phyloP scores from a whole-genome alignment of 1,140 invertebrate species.

The Lordiphosa stackelbergi region DNA sequence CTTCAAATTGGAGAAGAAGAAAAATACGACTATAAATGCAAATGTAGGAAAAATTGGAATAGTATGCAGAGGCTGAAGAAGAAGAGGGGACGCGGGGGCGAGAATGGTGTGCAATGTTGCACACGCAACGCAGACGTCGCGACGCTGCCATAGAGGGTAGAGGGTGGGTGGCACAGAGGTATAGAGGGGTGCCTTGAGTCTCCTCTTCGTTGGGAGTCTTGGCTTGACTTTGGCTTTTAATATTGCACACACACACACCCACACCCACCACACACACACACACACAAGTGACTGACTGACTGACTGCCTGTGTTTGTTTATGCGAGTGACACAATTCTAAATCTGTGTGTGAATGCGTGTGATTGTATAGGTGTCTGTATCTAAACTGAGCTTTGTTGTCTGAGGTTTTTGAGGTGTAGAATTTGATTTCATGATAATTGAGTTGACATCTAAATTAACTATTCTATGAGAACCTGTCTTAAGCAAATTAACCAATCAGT shows the following conservation, averaged over 20 bases:
- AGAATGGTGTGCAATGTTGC: constrained; percentile 6
- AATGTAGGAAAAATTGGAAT: constrained; percentile 20
- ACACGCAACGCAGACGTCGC: constrained; percentile 10
- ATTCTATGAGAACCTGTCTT: no score
- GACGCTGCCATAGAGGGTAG: neutral
- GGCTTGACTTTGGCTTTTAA: constrained; percentile 29
- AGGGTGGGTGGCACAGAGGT: neutral
- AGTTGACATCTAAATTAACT: no score
- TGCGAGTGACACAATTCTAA: constrained; percentile 67
- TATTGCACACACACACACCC: constrained; percentile 31
- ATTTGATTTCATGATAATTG: no score
- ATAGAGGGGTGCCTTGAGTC: neutral
- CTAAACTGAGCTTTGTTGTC: no score
- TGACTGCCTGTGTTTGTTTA: constrained; percentile 50
- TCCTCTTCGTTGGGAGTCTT: neutral
- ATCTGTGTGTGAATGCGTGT: constrained; percentile 22
- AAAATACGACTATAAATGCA: constrained; percentile 31
- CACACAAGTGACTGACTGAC: constrained; percentile 27
- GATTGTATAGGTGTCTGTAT: constrained; percentile 5
- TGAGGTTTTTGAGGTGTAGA: no score
- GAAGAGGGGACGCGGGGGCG: neutral
- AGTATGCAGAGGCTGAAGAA: neutral
- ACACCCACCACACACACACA: constrained; percentile 14
- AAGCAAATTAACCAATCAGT: no score
- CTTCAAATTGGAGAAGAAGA: constrained; percentile 46